Evolutionary conservation across 1,140 invertebrate species (phyloP).

Genomic region (Drosophila carrolli): DNA sequence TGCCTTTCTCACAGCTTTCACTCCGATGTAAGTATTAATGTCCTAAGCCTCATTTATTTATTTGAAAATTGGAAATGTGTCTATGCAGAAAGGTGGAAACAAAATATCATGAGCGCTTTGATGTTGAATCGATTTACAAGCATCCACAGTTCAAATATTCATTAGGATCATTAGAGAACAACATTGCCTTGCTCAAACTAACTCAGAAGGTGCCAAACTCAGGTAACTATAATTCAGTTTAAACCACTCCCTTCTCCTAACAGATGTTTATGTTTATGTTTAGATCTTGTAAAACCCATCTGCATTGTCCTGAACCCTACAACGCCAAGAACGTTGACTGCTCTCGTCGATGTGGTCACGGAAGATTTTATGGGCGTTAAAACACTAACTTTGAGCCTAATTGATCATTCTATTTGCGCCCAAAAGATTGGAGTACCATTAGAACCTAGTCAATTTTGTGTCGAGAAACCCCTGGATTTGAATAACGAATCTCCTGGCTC

Average conservation of each 20-base stretch:
- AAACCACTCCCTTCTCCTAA: background rate
- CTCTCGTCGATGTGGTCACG: background rate
- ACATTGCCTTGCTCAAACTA: conserved; percentile 2
- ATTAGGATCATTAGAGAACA: background rate
- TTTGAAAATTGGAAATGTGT: no score
- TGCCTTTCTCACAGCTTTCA: background rate
- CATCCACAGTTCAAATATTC: background rate
- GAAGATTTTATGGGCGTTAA: background rate
- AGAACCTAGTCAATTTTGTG: background rate
- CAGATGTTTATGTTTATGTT: background rate
- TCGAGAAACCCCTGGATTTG: background rate
- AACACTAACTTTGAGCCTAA: no score
- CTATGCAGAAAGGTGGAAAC: background rate
- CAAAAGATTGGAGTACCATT: background rate
- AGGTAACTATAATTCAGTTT: background rate
- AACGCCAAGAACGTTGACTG: background rate
- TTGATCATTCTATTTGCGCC: background rate
- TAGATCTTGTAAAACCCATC: background rate
- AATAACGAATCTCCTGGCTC: background rate
- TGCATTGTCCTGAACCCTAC: background rate
- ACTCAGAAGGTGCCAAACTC: background rate
- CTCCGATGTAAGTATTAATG: background rate
- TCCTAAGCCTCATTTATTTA: no score
- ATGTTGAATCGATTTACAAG: background rate
- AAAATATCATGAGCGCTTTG: background rate